Evolutionary conservation across 2,888 invertebrate genomes (phyloP).

Genomic region (Caenorhabditis sinica): DNA sequence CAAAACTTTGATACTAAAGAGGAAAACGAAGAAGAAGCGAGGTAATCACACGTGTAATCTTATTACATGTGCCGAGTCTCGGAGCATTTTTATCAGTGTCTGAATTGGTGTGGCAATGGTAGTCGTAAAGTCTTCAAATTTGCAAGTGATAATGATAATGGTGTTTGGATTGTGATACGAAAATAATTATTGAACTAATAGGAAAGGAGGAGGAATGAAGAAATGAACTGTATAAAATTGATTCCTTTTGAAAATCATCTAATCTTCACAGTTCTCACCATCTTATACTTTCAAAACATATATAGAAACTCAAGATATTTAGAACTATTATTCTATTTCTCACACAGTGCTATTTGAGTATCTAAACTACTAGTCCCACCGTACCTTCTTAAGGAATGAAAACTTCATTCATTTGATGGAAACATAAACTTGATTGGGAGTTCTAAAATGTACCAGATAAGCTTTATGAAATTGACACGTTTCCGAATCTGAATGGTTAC

Average conservation of each 20-base stretch:
- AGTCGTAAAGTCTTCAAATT: slow-evolving; percentile 62
- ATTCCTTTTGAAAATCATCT: neutral
- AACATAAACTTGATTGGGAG: too few species aligned
- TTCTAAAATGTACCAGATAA: too few species aligned
- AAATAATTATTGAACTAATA: slow-evolving; percentile 12
- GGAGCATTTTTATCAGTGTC: slow-evolving; percentile 21
- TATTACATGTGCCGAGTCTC: slow-evolving; percentile 26
- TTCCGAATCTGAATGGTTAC: too few species aligned
- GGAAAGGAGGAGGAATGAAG: neutral
- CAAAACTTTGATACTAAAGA: slow-evolving; percentile 10
- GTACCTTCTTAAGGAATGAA: too few species aligned
- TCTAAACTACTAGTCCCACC: too few species aligned
- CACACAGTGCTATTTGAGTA: too few species aligned
- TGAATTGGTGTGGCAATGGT: slow-evolving; percentile 33
- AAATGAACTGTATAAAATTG: neutral
- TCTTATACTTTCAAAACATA: too few species aligned
- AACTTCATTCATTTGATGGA: too few species aligned
- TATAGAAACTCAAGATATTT: too few species aligned
- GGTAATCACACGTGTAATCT: slow-evolving; percentile 48
- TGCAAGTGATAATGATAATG: slow-evolving; percentile 46
- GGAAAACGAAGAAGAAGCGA: neutral
- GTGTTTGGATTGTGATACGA: slow-evolving; percentile 37
- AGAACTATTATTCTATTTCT: too few species aligned
- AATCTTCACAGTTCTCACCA: too few species aligned
- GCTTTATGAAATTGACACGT: too few species aligned